Percentiles rank a stretch among this genome's conserved stretches.
Conservation (phyloP, 2,888 invertebrate species). For the Pollenia angustigena region DNA sequence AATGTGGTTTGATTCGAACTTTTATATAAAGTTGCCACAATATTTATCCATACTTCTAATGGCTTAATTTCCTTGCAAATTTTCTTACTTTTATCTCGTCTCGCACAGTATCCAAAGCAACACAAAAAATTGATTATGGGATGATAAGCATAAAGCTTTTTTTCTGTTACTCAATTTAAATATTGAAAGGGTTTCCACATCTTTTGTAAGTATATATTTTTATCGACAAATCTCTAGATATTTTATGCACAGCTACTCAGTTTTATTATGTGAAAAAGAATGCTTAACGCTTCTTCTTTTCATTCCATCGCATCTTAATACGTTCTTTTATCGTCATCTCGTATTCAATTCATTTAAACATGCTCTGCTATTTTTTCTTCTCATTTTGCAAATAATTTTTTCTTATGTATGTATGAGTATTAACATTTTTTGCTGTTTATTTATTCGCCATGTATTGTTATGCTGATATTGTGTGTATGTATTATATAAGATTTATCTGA, state of each 20-base stretch:
- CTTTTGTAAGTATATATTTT: slow-evolving; percentile 56
- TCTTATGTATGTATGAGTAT: slow-evolving; percentile 44
- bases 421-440: slow-evolving; percentile 4
- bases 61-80: background rate
- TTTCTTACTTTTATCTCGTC: background rate
- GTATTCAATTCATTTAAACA: slow-evolving; percentile 55
- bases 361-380: slow-evolving; percentile 1
- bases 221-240: slow-evolving; percentile 57
- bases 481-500: slow-evolving; percentile 63
- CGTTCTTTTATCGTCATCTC: slow-evolving; percentile 45
- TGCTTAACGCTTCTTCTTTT: slow-evolving; percentile 46
- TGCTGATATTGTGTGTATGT: slow-evolving; percentile 43
- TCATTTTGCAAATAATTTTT: background rate
- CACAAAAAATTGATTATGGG: slow-evolving; percentile 10
- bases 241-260: slow-evolving; percentile 56
- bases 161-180: slow-evolving; percentile 35
- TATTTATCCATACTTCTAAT: no score
- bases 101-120: background rate
- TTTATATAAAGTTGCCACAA: no score
- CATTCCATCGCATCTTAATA: slow-evolving; percentile 3
- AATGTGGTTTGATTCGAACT: no score
- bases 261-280: slow-evolving; percentile 55
- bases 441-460: slow-evolving; percentile 49
- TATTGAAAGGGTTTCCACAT: slow-evolving; percentile 63
- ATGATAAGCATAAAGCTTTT: slow-evolving; percentile 45